phyloP scores from a whole-genome alignment of 2,113 vertebrate species.

The Diadophis punctatus region DNA sequence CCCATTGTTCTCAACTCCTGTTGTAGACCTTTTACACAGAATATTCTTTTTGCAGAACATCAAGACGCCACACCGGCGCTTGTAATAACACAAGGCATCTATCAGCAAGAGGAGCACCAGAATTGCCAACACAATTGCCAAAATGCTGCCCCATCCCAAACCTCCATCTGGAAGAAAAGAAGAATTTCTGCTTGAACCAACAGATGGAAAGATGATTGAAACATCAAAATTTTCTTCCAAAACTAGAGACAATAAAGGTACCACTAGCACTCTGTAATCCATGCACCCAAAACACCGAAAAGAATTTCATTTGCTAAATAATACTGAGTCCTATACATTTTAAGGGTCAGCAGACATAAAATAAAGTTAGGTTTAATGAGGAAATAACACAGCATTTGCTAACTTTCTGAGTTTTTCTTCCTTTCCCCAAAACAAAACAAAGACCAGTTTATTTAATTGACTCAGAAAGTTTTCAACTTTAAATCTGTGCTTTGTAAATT shows the following conservation, averaged over 20 bases:
- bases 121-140: not conserved
- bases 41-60: not conserved
- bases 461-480: not conserved
- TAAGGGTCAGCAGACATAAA: not conserved
- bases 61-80: not conserved
- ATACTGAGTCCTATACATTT: not conserved
- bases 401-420: not conserved
- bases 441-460: not conserved
- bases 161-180: not conserved
- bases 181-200: not conserved
- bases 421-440: not conserved
- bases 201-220: not conserved
- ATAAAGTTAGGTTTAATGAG: not conserved
- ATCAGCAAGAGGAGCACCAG: not conserved
- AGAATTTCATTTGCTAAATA: not conserved
- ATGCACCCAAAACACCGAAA: not conserved
- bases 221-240: not conserved
- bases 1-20: not conserved
- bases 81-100: constrained; percentile 8
- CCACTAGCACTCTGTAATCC: not conserved
- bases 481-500: not conserved
- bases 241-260: not conserved
- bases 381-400: not conserved
- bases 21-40: not conserved
- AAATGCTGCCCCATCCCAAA: not conserved